These are phyloP conservation scores for Caerostris darwini DNA, from an alignment of 1,140 invertebrate genomes.

Conservation along the genomic window DNA sequence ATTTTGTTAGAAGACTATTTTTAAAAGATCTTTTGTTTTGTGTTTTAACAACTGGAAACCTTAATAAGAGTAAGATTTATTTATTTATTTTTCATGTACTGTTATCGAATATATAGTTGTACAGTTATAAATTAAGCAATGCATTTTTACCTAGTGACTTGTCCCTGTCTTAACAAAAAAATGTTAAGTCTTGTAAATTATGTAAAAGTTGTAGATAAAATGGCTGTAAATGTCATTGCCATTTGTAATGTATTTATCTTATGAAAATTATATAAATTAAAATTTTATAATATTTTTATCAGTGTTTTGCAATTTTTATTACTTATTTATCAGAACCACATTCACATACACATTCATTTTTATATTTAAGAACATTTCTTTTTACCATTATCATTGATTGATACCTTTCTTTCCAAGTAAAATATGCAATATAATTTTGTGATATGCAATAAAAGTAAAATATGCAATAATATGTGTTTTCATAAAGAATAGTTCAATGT, in stretches of 20 bases:
- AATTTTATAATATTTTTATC: slow-evolving; percentile 71
- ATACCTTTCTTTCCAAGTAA: no score
- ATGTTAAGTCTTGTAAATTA: slow-evolving; percentile 57
- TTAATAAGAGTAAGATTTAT: slow-evolving; percentile 55
- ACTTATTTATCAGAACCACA: no score
- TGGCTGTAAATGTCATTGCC: slow-evolving; percentile 58
- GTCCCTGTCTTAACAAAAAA: slow-evolving; percentile 35
- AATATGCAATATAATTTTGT: no score
- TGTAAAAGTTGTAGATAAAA: slow-evolving; percentile 62
- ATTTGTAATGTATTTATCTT: slow-evolving; percentile 63
- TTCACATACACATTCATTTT: no score
- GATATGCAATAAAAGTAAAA: no score
- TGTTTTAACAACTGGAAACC: slow-evolving; percentile 12
- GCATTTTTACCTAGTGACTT: slow-evolving; percentile 28
- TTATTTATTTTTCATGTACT: slow-evolving; percentile 70
- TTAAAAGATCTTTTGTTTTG: slow-evolving; percentile 22
- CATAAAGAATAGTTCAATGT: no score
- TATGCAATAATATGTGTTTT: no score
- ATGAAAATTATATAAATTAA: slow-evolving; percentile 62
- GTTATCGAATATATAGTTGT: slow-evolving; percentile 39
- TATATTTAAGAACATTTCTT: no score
- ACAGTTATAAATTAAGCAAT: slow-evolving; percentile 30
- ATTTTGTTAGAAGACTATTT: slow-evolving; percentile 60
- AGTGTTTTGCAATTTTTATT: background rate
- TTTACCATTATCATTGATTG: no score